Conservation (phyloP, 2,888 invertebrate species). For the Eupithecia tripunctaria region DNA sequence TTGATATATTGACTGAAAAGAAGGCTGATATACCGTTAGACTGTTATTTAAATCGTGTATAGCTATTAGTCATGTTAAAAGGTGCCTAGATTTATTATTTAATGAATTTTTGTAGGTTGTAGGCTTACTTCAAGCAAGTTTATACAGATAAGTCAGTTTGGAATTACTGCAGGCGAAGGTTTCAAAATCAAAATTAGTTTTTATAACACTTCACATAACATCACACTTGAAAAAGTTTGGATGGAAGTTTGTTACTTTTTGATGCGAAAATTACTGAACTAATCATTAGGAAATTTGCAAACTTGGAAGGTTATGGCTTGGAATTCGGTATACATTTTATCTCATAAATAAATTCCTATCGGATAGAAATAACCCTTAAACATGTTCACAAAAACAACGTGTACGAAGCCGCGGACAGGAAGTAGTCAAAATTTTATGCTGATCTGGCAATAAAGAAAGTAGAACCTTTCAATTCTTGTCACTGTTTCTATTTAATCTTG, state of each 20-base stretch:
- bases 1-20: slow-evolving; percentile 76
- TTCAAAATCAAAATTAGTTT: not conserved
- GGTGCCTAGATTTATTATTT: not conserved
- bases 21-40: slow-evolving; percentile 68
- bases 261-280: no score
- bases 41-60: slow-evolving; percentile 73
- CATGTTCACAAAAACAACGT: no score
- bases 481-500: slow-evolving; percentile 21
- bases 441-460: not conserved
- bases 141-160: not conserved
- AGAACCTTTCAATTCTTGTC: not conserved
- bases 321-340: no score
- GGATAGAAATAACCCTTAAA: no score
- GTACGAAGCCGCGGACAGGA: no score
- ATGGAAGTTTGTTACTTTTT: no score
- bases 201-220: not conserved
- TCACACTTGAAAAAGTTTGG: not conserved
- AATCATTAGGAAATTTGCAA: no score
- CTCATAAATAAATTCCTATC: no score
- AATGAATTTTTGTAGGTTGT: not conserved
- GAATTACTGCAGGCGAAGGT: not conserved
- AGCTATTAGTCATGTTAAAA: slow-evolving; percentile 68
- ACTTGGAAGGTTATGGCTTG: no score
- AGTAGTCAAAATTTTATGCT: no score
- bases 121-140: not conserved